Base-by-base conservation (phyloP, 2,113 vertebrate genomes). In the Noctilio leporinus region DNA sequence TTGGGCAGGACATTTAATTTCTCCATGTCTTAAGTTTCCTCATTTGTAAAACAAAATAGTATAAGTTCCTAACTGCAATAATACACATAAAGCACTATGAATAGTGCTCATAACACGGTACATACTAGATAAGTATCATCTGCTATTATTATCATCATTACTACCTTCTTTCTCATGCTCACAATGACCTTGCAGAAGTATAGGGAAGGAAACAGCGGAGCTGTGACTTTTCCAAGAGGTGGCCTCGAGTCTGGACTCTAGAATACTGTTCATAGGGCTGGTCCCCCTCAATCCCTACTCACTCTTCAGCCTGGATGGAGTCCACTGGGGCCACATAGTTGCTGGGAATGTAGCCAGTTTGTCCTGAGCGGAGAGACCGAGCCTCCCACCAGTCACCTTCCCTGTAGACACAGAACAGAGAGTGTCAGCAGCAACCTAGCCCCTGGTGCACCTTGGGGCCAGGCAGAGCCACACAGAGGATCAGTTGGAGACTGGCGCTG, bases 361-460 rank as follows among this genome's bases (percentile, higher is more conserved):
- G 93, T 51, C 99, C 99, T 0, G 99, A 99, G 97, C 98, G 99
- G 97, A 99, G 97, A 2, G 99, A 99, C 33, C 99, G 98, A 40
- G 99, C 99, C 89, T 99, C 99, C 99, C 99, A 99, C 99, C 99
- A 99, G 98, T 99, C 99, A 8, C 99, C 99, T 97, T 99, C 99
- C 24, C 99, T 99, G 98, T 72, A 85, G 84, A 73, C 75, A 96
- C 49, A 97, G 49, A 92, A 73, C 16, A 45, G 19, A 30, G 53
- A 2, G 24, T 30, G 10, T 89, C n/a, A 53, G 43, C 10, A 26
- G 43, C 43, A 69, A 26, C 73, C 22, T 5, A 57, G 38, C 30
- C 35, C 51, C 67, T 30, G 35, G 69, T n/a, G 28, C n/a, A 33
- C 77, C 17, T 11, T 49, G 69, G 92, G 89, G 55, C 43, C 5